A percentile compares a stretch with the other conserved stretches of the same genome.
phyloP scores from a whole-genome alignment of 2,797 vertebrate species.

The Melanotaenia pygmaea region DNA sequence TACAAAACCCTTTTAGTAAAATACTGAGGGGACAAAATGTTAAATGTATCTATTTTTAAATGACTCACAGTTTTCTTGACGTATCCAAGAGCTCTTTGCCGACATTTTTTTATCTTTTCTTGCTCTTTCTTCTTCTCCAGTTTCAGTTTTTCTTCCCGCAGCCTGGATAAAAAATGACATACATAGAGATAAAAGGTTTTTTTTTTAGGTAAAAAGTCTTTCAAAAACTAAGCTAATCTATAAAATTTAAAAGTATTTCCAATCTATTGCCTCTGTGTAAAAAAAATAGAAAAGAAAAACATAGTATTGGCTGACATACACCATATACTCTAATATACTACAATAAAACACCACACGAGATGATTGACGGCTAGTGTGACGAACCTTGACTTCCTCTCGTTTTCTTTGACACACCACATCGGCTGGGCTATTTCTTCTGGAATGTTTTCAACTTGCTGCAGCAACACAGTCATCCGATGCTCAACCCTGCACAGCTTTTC shows the following conservation, averaged over 20 bases:
- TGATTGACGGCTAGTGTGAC: background rate
- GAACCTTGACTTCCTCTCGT: slow-evolving; percentile 82
- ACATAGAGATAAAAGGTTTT: background rate
- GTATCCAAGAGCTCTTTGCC: slow-evolving; percentile 74
- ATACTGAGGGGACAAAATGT: background rate
- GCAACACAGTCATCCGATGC: slow-evolving; percentile 75
- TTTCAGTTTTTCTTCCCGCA: slow-evolving; percentile 82
- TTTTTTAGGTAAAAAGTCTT: background rate
- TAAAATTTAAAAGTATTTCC: too few relatives aligned
- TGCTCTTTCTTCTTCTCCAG: slow-evolving; percentile 78
- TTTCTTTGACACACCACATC: slow-evolving; percentile 80
- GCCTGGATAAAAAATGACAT: slow-evolving; percentile 58
- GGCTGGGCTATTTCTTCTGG: slow-evolving; percentile 74
- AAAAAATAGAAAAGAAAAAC: too few relatives aligned
- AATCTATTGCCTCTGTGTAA: too few relatives aligned
- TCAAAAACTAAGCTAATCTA: background rate
- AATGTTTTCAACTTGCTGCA: slow-evolving; percentile 83
- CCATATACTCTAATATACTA: background rate
- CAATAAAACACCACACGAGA: background rate
- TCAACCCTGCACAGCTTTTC: slow-evolving; percentile 88
- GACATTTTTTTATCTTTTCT: slow-evolving; percentile 76
- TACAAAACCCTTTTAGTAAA: background rate
- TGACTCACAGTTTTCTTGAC: slow-evolving; percentile 74
- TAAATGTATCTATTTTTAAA: background rate
- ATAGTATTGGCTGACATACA: background rate